Evolutionary conservation across 2,888 invertebrate genomes (phyloP).

Genomic region (Deroplatys truncata): DNA sequence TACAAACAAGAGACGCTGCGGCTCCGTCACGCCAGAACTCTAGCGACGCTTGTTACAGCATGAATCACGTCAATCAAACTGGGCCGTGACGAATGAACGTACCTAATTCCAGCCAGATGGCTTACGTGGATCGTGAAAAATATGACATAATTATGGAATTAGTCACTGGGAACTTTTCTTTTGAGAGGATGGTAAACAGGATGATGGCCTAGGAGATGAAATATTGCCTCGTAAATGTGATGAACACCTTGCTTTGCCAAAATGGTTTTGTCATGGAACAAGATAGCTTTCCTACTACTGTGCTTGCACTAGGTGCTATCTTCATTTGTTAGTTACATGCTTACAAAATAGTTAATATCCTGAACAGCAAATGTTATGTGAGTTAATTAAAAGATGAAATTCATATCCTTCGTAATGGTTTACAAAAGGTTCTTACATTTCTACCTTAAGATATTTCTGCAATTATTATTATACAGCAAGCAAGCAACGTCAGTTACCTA

Average conservation of each 20-base stretch:
- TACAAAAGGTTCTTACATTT: too few species aligned
- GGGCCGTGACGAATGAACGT: background rate
- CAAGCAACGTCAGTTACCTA: too few species aligned
- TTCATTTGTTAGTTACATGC: too few species aligned
- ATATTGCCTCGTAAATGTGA: background rate
- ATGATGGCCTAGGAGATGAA: background rate
- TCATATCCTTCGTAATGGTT: too few species aligned
- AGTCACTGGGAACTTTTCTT: background rate
- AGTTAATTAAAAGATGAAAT: too few species aligned
- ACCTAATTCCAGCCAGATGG: background rate
- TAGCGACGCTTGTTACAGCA: background rate
- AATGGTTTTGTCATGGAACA: background rate
- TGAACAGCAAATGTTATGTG: too few species aligned
- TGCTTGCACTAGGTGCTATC: too few species aligned
- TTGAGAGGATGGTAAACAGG: background rate
- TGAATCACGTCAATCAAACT: slow-evolving; percentile 1
- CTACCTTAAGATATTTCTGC: too few species aligned
- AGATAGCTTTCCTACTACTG: too few species aligned
- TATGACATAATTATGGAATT: background rate
- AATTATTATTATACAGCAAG: too few species aligned
- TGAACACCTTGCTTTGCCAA: background rate
- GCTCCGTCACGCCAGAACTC: background rate
- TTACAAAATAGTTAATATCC: too few species aligned
- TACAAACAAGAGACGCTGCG: background rate
- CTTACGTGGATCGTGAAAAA: background rate